Conservation (phyloP, 2,797 vertebrate species). For the Hoplostethus atlanticus region DNA sequence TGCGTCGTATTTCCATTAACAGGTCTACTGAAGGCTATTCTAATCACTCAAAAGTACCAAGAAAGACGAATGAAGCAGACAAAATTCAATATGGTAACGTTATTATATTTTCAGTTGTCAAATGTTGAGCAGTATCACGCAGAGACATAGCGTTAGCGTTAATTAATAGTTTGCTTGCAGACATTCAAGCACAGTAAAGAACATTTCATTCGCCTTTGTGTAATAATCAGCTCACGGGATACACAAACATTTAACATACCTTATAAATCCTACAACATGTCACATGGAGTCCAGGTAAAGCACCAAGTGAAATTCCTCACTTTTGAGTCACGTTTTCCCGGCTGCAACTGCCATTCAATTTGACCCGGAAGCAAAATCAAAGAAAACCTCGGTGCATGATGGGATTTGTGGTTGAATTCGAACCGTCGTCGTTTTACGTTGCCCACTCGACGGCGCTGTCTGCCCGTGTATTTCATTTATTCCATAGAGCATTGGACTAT, state of each 20-base stretch:
- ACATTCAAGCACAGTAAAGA: too few species aligned
- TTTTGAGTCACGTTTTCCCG: slow-evolving; percentile 29
- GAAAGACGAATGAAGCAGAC: too few species aligned
- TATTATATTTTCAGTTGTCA: too few species aligned
- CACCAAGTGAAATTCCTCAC: accelerated
- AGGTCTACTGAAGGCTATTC: too few species aligned
- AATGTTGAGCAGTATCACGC: too few species aligned
- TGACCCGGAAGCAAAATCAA: slow-evolving; percentile 68
- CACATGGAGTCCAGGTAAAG: neutral
- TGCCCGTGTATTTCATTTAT: too few species aligned
- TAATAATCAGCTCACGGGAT: accelerated
- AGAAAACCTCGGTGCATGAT: slow-evolving; percentile 26
- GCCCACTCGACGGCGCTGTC: slow-evolving; percentile 5
- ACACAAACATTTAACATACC: slow-evolving; percentile 23
- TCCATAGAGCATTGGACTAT: too few species aligned
- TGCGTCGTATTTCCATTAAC: too few species aligned
- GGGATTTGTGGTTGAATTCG: slow-evolving; percentile 59
- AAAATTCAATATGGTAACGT: too few species aligned
- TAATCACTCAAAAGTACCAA: too few species aligned
- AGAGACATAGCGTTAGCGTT: too few species aligned
- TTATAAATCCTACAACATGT: slow-evolving; percentile 8
- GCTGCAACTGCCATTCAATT: neutral
- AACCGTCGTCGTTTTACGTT: accelerated
- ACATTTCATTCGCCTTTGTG: neutral
- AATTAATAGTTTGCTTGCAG: too few species aligned